phyloP scores from a whole-genome alignment of 2,113 vertebrate genomes.

The Salminus brasiliensis region DNA sequence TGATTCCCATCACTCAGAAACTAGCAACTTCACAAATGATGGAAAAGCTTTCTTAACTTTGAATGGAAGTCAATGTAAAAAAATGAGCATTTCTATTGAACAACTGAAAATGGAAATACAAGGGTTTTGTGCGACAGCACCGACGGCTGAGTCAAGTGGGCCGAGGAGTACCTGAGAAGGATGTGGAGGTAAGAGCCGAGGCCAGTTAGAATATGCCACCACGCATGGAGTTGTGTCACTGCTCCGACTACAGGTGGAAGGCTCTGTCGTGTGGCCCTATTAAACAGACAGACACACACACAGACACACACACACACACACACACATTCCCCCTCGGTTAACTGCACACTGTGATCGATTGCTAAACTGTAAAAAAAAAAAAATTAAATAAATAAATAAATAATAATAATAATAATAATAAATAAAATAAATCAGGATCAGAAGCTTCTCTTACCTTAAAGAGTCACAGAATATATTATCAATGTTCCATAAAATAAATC shows the following conservation, averaged over 20 bases:
- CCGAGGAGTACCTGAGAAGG: slow-evolving; percentile 86
- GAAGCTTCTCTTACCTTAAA: slow-evolving; percentile 78
- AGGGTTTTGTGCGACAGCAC: too few species aligned
- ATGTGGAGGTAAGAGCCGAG: slow-evolving; percentile 96
- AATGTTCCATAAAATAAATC: slow-evolving; percentile 96
- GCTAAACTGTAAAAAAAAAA: background rate
- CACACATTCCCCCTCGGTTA: background rate
- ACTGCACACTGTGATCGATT: too few species aligned
- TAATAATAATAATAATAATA: too few species aligned
- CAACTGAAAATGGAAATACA: too few species aligned
- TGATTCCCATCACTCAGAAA: too few species aligned
- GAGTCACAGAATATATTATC: slow-evolving; percentile 95
- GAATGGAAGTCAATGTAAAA: too few species aligned
- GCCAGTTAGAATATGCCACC: slow-evolving; percentile 98
- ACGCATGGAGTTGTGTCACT: slow-evolving; percentile 94
- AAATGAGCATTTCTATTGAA: too few species aligned
- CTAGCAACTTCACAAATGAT: too few species aligned
- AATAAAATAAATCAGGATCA: background rate
- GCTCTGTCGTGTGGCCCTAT: slow-evolving; percentile 82
- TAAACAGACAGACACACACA: background rate
- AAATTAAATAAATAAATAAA: too few species aligned
- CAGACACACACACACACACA: background rate
- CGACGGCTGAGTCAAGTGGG: too few species aligned
- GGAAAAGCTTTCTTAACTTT: too few species aligned
- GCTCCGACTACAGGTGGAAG: slow-evolving; percentile 85